A percentile compares a stretch with the other conserved stretches of the same genome.
Evolutionary conservation across 2,888 invertebrate species (phyloP).

Genomic region (Heliconius erato): DNA sequence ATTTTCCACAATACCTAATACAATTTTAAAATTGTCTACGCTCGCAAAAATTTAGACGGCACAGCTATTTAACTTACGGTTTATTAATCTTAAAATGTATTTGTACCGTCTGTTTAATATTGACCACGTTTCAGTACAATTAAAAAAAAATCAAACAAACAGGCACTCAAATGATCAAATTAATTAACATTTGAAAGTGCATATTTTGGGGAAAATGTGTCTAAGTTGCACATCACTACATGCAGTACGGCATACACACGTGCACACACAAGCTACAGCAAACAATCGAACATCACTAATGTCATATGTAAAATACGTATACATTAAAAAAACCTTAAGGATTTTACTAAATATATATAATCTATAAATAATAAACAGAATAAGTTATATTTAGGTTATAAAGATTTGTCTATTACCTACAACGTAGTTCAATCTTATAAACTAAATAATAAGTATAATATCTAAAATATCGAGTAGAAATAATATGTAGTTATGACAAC

Average conservation of each 20-base stretch:
- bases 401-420: neutral
- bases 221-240: constrained; percentile 23
- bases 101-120: neutral
- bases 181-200: neutral
- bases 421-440: neutral
- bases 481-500: neutral
- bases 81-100: no score
- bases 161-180: neutral
- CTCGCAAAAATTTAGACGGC: no score
- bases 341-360: neutral
- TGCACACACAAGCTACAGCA: constrained; percentile 45
- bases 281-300: constrained; percentile 37
- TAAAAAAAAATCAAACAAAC: neutral
- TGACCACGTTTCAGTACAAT: neutral
- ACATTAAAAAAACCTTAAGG: neutral
- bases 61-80: no score
- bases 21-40: no score
- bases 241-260: constrained; percentile 40
- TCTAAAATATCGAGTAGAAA: neutral
- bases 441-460: constrained; percentile 16
- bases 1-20: no score
- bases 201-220: neutral
- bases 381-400: neutral
- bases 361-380: neutral
- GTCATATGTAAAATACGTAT: constrained; percentile 27